A percentile compares a stretch with the other conserved stretches of the same genome.
Evolutionary conservation across 2,113 vertebrate species (phyloP).

Genomic region (Brachirus orientalis): DNA sequence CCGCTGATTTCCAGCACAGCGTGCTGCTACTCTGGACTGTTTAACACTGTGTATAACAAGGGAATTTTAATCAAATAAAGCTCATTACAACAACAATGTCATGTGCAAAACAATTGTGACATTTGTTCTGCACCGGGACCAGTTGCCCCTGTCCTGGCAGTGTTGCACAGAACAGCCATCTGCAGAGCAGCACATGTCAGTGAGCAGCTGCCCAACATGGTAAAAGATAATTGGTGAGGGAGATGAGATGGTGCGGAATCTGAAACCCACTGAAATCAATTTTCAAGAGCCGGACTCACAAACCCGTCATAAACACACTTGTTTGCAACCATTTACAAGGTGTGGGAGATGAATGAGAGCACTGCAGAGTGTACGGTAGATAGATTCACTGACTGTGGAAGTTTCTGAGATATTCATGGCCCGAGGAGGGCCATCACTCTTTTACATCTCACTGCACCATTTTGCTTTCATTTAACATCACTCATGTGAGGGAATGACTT

Average conservation of each 20-base stretch:
- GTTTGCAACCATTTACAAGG: conserved; percentile 26
- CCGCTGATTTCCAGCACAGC: not conserved
- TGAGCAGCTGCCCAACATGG: conserved; percentile 59
- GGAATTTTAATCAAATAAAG: conserved; percentile 31
- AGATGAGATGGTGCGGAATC: conserved; percentile 23
- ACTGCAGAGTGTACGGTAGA: not conserved
- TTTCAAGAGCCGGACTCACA: conserved; percentile 45
- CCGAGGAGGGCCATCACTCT: conserved; percentile 42
- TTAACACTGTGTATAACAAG: not conserved
- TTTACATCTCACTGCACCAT: conserved; percentile 54
- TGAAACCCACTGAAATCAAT: conserved; percentile 57
- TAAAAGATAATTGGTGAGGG: conserved; percentile 59
- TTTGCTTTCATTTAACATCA: conserved; percentile 64
- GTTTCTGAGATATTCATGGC: conserved; percentile 58
- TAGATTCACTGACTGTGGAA: conserved; percentile 51
- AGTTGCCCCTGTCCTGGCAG: conserved; percentile 60
- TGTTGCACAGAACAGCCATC: conserved; percentile 50
- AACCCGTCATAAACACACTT: conserved; percentile 25
- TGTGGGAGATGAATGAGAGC: too few relatives aligned
- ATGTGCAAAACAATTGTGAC: conserved; percentile 49
- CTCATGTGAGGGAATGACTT: conserved; percentile 62
- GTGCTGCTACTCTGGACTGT: not conserved
- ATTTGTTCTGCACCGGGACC: conserved; percentile 53
- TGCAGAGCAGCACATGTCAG: conserved; percentile 65
- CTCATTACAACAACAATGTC: conserved; percentile 45